Base-by-base conservation (phyloP, 2,888 invertebrate genomes). In the Zaprionus lineosus region DNA sequence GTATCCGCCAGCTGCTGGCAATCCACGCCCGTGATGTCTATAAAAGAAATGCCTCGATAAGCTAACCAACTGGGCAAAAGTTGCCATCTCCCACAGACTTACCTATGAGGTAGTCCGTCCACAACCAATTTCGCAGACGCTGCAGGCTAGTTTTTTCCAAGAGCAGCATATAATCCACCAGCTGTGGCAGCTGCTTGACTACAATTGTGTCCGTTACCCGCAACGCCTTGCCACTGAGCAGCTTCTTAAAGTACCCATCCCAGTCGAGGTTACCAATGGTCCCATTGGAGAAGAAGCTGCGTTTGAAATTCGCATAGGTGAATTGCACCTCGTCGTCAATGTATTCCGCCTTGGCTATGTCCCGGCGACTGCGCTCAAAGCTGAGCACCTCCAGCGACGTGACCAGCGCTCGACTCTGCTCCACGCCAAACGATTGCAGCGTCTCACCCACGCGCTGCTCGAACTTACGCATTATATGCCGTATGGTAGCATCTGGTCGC, bases 61-160 rank as follows among this genome's bases (percentile, higher is more conserved):
- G 9, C 12, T 16, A n/a, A 16, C 29, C 5, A 36, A 33, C n/a
- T n/a, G n/a, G n/a, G n/a, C n/a, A n/a, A n/a, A n/a, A n/a, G n/a
- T n/a, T n/a, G n/a, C n/a, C n/a, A n/a, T n/a, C n/a, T n/a, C n/a
- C n/a, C n/a, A 50, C 31, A 51, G 55, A 75, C 87, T 56, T 41
- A 88, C 88, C 88, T 76, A 88, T 82, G 5, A 89, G 63, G 55
- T 89, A 89, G 31, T 89, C 85, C 5, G 84, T 86, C 89, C 89
- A 89, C 6, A 89, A 70, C 86, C 88, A 89, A 53, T 89, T 89
- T 0, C 86, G 72, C 40, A 89, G 56, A 0, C 88, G 78, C 1
- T 65, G 70, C 52, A 74, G 66, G 16, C 86, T 82, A 0, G 87
- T 88, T 7, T 79, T 84, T 39, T 88, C 79, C 15, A 89, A 56